Conservation (phyloP, 2,888 invertebrate species). For the Sarcophaga variegata region DNA sequence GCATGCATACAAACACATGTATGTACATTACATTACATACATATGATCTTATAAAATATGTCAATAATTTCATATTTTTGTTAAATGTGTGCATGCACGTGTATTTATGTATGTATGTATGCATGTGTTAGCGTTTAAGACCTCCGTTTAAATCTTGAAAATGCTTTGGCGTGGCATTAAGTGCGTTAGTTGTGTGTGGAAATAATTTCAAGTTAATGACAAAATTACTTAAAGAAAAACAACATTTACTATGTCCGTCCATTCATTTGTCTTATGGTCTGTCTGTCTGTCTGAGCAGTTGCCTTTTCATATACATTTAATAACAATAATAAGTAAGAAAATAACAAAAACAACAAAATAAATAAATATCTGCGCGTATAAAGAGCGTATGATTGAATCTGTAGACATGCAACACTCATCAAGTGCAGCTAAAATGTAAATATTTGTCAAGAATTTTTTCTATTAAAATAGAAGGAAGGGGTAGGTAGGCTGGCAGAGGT, state of each 20-base stretch:
- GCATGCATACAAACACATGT: slow-evolving; percentile 7
- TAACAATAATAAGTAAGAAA: slow-evolving; percentile 51
- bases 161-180: slow-evolving; percentile 64
- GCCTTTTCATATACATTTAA: slow-evolving; percentile 35
- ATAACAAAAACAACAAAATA: no score
- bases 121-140: slow-evolving; percentile 13
- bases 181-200: slow-evolving; percentile 70
- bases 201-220: slow-evolving; percentile 80
- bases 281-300: slow-evolving; percentile 9
- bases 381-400: slow-evolving; percentile 15
- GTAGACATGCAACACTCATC: slow-evolving; percentile 63
- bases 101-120: slow-evolving; percentile 9
- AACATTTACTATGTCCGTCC: slow-evolving; percentile 1
- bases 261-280: slow-evolving; percentile 19
- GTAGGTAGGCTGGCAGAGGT: background rate
- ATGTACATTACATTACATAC: background rate
- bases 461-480: background rate
- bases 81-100: background rate
- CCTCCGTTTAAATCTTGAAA: slow-evolving; percentile 45
- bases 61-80: slow-evolving; percentile 47
- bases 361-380: slow-evolving; percentile 40
- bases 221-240: slow-evolving; percentile 72
- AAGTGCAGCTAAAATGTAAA: slow-evolving; percentile 42
- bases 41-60: slow-evolving; percentile 25
- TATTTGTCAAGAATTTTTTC: slow-evolving; percentile 61